phyloP scores from a whole-genome alignment of 2,797 vertebrate genomes.

The Pitangus sulphuratus region DNA sequence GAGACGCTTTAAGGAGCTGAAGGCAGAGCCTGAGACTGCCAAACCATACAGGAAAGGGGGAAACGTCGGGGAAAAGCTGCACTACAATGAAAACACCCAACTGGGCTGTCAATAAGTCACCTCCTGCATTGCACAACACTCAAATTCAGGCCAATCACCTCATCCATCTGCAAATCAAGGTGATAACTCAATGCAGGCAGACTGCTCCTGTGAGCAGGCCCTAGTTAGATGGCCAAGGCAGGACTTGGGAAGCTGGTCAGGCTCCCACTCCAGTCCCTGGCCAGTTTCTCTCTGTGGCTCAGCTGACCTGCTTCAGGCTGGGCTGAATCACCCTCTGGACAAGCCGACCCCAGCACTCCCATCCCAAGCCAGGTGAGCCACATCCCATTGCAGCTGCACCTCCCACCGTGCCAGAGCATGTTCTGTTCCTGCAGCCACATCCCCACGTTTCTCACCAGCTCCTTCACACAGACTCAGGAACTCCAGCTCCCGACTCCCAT shows the following conservation, averaged over 20 bases:
- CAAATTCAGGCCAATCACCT: not conserved
- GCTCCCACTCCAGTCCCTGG: not conserved
- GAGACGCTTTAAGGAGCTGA: not conserved
- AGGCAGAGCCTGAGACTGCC: not conserved
- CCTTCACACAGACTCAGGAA: accelerated
- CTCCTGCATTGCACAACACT: not conserved
- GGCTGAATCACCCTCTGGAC: not conserved
- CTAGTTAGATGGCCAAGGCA: accelerated
- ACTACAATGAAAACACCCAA: accelerated
- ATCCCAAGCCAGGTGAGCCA: not conserved
- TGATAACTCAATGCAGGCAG: not conserved
- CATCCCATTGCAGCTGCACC: accelerated
- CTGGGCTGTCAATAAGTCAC: accelerated
- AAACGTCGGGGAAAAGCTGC: accelerated
- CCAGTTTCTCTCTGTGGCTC: accelerated
- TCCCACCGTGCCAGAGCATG: accelerated
- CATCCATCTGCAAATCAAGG: not conserved
- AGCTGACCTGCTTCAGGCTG: not conserved
- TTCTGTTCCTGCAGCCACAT: accelerated
- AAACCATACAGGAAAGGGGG: not conserved
- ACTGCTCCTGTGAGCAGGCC: not conserved
- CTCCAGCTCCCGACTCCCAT: not conserved
- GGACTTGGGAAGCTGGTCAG: not conserved
- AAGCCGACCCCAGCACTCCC: accelerated
- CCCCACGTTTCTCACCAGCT: accelerated